These are phyloP conservation scores for Regulus satrapa DNA, from an alignment of 2,113 vertebrate species.

Conservation along the genomic window DNA sequence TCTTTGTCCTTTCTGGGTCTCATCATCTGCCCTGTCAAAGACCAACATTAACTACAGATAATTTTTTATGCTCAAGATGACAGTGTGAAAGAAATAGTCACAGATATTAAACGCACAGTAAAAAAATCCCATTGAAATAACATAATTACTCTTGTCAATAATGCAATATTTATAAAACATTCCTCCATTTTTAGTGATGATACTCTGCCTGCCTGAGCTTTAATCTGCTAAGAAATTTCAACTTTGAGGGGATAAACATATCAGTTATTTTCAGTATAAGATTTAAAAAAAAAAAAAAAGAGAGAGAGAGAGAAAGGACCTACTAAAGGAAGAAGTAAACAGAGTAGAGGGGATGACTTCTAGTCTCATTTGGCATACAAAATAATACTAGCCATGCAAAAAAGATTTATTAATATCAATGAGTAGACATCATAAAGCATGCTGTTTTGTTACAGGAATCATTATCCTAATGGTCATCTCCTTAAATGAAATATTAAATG, in stretches of 20 bases:
- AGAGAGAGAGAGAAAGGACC: accelerated
- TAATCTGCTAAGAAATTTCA: not conserved
- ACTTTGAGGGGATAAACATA: not conserved
- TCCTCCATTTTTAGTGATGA: not conserved
- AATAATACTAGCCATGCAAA: not conserved
- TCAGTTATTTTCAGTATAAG: not conserved
- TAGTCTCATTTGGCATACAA: not conserved
- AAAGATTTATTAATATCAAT: not conserved
- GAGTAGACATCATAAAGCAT: not conserved
- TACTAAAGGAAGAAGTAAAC: not conserved
- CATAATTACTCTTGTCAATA: not conserved
- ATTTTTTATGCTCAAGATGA: not conserved
- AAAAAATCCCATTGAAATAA: not conserved
- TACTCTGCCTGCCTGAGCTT: not conserved
- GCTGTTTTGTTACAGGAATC: not conserved
- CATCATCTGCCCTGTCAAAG: not conserved
- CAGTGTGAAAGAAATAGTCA: not conserved
- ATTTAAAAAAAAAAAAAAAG: not conserved
- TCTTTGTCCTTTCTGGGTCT: not conserved
- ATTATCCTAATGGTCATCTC: not conserved
- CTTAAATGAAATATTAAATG: not conserved
- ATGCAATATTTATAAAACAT: not conserved
- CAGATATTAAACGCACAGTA: not conserved
- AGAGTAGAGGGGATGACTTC: not conserved
- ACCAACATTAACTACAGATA: not conserved